Evolutionary conservation across 2,888 invertebrate genomes (phyloP).

Genomic region (Galerucella calmariensis): DNA sequence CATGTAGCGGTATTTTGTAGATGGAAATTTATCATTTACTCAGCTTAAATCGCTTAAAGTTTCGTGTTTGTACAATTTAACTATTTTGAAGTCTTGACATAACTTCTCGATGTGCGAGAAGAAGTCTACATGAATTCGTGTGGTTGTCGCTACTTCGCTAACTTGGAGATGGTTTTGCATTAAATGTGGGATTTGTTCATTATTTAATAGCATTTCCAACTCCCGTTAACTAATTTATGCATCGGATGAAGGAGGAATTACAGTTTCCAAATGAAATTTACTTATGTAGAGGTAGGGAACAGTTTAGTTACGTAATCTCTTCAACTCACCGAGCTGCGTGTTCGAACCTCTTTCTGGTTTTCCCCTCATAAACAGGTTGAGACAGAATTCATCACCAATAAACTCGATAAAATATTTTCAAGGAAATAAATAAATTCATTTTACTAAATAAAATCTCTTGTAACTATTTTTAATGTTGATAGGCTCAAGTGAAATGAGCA

Average conservation of each 20-base stretch:
- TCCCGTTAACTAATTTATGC: slow-evolving; percentile 34
- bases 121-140: slow-evolving; percentile 15
- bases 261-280: slow-evolving; percentile 32
- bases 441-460: too few species aligned
- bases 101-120: slow-evolving; percentile 14
- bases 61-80: slow-evolving; percentile 15
- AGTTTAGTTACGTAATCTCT: slow-evolving; percentile 25
- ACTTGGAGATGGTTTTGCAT: slow-evolving; percentile 25
- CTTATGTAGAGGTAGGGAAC: slow-evolving; percentile 23
- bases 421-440: too few species aligned
- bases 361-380: background rate
- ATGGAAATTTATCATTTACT: background rate
- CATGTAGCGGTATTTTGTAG: background rate
- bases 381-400: background rate
- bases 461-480: too few species aligned
- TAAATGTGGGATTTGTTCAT: slow-evolving; percentile 38
- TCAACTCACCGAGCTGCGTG: slow-evolving; percentile 6
- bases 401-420: too few species aligned
- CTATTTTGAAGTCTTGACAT: slow-evolving; percentile 26
- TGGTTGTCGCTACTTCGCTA: slow-evolving; percentile 14
- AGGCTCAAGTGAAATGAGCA: too few species aligned
- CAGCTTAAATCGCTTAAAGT: background rate
- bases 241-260: slow-evolving; percentile 30
- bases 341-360: background rate
- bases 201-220: slow-evolving; percentile 39